These are phyloP conservation scores for Nannobrachium achirus DNA, from an alignment of 2,113 vertebrate species.

Conservation along the genomic window DNA sequence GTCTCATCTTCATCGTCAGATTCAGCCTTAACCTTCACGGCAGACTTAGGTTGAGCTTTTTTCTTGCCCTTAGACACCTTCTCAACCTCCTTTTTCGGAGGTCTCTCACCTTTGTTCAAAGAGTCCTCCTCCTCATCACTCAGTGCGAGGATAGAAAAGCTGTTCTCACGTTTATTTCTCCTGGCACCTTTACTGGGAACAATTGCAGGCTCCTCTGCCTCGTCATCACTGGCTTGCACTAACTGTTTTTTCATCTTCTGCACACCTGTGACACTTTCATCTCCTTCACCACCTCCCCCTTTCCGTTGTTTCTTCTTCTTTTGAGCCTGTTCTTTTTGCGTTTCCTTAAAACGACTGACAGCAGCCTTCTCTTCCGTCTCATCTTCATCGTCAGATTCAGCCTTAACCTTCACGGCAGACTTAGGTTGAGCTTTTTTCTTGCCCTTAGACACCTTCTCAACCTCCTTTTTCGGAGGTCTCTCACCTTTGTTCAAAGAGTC, in stretches of 20 bases:
- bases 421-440: no score
- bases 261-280: slow-evolving; percentile 77
- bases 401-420: no score
- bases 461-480: slow-evolving; percentile 53
- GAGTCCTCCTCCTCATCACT: slow-evolving; percentile 71
- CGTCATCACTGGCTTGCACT: slow-evolving; percentile 83
- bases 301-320: slow-evolving; percentile 88
- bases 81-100: slow-evolving; percentile 46
- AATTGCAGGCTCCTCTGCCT: slow-evolving; percentile 68
- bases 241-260: slow-evolving; percentile 86
- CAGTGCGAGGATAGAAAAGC: slow-evolving; percentile 86
- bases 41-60: no score
- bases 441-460: no score
- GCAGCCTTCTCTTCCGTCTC: no score
- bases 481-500: slow-evolving; percentile 45
- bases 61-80: no score
- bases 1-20: no score
- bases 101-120: slow-evolving; percentile 46
- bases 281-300: slow-evolving; percentile 78
- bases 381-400: no score
- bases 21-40: no score
- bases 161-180: slow-evolving; percentile 84
- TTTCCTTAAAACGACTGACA: no score
- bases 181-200: slow-evolving; percentile 67
- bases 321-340: slow-evolving; percentile 83